Percentiles rank a stretch among this genome's conserved stretches.
These are phyloP conservation scores for Schizaphis graminum DNA, from an alignment of 2,888 invertebrate species.

Conservation along the genomic window DNA sequence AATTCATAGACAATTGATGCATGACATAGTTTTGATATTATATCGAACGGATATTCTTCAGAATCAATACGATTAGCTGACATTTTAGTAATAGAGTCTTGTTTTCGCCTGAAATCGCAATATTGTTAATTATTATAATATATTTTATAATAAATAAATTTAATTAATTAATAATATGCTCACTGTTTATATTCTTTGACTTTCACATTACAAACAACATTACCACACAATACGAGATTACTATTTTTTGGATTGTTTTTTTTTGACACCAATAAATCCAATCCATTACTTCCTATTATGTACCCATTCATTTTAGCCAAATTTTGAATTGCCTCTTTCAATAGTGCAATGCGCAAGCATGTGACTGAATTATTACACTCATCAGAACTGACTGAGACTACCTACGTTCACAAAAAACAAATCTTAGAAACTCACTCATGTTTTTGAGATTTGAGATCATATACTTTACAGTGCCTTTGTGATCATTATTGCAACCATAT, in stretches of 20 bases:
- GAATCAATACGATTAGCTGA: slow-evolving; percentile 36
- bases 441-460: neutral
- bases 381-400: neutral
- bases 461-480: slow-evolving; percentile 49
- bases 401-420: neutral
- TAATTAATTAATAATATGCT: neutral
- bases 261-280: slow-evolving; percentile 23
- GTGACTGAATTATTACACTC: slow-evolving; percentile 15
- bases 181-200: slow-evolving; percentile 33
- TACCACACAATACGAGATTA: slow-evolving; percentile 42
- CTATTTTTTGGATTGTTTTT: neutral
- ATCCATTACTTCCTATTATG: slow-evolving; percentile 31
- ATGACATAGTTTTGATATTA: slow-evolving; percentile 44
- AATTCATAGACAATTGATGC: slow-evolving; percentile 53
- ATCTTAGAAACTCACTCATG: neutral
- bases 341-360: neutral
- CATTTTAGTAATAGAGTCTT: slow-evolving; percentile 39
- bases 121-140: neutral
- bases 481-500: slow-evolving; percentile 2
- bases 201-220: slow-evolving; percentile 11
- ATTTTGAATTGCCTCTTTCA: slow-evolving; percentile 32
- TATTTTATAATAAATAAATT: neutral
- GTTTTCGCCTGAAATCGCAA: slow-evolving; percentile 39
- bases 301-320: slow-evolving; percentile 37
- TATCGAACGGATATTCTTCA: slow-evolving; percentile 37